Conservation (phyloP, 1,140 invertebrate genomes). For the Rhagoletis zephyria region DNA sequence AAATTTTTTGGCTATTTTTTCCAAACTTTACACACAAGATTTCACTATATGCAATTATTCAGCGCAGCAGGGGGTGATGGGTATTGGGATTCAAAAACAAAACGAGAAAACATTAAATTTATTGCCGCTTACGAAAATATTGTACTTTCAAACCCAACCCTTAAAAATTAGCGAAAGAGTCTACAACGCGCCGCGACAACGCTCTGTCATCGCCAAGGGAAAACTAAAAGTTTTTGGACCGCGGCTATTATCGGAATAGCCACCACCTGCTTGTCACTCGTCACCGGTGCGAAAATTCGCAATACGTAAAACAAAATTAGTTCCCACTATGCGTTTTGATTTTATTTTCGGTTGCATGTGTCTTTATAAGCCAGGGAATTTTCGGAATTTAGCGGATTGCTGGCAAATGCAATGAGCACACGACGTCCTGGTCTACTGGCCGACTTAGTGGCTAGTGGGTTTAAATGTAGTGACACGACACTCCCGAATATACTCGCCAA, state of each 20-base stretch:
- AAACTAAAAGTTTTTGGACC: background rate
- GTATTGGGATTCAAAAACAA: background rate
- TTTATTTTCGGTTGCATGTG: too few relatives aligned
- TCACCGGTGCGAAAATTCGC: background rate
- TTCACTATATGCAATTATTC: background rate
- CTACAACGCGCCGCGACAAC: background rate
- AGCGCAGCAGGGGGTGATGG: background rate
- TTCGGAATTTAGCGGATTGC: background rate
- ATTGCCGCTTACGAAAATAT: background rate
- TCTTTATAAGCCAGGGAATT: background rate
- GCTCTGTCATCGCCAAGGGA: background rate
- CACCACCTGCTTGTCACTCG: constrained; percentile 29
- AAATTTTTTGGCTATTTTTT: background rate
- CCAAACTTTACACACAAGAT: background rate
- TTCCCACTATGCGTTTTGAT: background rate
- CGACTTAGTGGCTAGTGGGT: background rate
- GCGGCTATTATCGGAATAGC: background rate
- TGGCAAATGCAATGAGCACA: background rate
- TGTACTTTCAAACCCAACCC: background rate
- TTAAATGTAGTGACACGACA: too few relatives aligned
- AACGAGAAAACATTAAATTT: background rate
- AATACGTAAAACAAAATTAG: background rate
- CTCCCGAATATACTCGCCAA: too few relatives aligned
- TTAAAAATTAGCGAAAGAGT: background rate
- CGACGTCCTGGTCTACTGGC: background rate